Evolutionary conservation across 2,797 vertebrate genomes (phyloP).

Genomic region (Ispidina lecontei): DNA sequence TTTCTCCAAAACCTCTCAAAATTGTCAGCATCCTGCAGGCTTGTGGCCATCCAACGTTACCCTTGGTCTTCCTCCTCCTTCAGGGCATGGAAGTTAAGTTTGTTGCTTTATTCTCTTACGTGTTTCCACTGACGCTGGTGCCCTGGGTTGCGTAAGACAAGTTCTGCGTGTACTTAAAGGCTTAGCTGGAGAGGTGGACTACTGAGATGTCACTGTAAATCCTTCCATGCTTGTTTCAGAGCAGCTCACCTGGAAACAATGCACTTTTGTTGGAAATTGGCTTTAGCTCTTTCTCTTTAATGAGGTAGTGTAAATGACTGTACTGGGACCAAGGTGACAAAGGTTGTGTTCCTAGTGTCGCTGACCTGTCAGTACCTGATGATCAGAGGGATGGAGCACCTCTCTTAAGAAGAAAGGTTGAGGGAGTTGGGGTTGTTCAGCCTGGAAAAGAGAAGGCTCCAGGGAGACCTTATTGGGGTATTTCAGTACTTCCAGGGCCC

Average conservation of each 20-base stretch:
- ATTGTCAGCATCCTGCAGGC: neutral
- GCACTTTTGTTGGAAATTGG: rapidly evolving
- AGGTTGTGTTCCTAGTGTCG: rapidly evolving
- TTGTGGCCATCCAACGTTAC: neutral
- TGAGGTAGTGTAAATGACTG: neutral
- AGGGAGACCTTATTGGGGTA: neutral
- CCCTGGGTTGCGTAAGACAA: neutral
- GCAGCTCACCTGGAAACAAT: neutral
- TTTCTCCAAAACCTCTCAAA: conserved; percentile 3
- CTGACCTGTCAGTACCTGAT: neutral
- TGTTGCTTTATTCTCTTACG: neutral
- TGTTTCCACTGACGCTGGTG: neutral
- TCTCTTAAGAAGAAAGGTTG: neutral
- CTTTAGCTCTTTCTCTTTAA: neutral
- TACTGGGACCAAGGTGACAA: rapidly evolving
- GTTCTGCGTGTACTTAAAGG: neutral
- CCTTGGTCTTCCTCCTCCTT: neutral
- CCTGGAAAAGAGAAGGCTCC: neutral
- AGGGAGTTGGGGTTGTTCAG: neutral
- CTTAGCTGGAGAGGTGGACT: neutral
- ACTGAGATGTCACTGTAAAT: neutral
- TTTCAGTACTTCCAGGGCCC: neutral
- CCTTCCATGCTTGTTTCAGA: neutral
- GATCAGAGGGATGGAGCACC: neutral
- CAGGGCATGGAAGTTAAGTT: neutral